Conservation (phyloP, 2,113 vertebrate genomes). For the Trogon melanurus region DNA sequence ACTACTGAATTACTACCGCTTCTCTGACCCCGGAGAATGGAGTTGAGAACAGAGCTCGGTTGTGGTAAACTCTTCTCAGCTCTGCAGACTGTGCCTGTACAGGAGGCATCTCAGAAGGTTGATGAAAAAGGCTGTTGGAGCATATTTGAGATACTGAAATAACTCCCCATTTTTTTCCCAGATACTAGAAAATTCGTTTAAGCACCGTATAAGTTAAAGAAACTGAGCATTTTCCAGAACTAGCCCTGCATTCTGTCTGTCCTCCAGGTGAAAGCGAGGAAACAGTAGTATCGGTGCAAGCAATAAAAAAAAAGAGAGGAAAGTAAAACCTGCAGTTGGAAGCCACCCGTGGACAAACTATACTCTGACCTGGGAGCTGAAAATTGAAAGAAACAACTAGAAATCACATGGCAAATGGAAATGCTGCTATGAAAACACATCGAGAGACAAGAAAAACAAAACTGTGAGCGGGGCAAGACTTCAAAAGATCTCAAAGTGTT, state of each 20-base stretch:
- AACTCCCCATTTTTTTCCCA: not conserved
- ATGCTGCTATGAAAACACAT: rapidly evolving
- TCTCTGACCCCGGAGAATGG: not conserved
- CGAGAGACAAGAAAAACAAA: not conserved
- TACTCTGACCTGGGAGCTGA: not conserved
- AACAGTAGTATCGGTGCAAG: not conserved
- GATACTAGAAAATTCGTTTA: not conserved
- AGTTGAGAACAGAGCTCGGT: not conserved
- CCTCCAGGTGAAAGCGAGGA: not conserved
- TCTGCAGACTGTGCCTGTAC: not conserved
- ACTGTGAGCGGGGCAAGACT: not conserved
- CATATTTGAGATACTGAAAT: not conserved
- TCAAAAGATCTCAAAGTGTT: not conserved
- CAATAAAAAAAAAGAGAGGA: not conserved
- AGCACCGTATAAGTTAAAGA: not conserved
- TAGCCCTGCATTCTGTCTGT: not conserved
- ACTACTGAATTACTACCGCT: not conserved
- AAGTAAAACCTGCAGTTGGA: not conserved
- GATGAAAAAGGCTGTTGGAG: not conserved
- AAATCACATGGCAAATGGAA: not conserved
- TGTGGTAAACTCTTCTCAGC: not conserved
- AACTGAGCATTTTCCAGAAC: not conserved
- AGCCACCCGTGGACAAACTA: not conserved
- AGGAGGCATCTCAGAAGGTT: not conserved
- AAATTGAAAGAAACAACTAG: not conserved